These are phyloP conservation scores for Podocnemis expansa DNA, from an alignment of 2,113 vertebrate genomes.

Conservation along the genomic window DNA sequence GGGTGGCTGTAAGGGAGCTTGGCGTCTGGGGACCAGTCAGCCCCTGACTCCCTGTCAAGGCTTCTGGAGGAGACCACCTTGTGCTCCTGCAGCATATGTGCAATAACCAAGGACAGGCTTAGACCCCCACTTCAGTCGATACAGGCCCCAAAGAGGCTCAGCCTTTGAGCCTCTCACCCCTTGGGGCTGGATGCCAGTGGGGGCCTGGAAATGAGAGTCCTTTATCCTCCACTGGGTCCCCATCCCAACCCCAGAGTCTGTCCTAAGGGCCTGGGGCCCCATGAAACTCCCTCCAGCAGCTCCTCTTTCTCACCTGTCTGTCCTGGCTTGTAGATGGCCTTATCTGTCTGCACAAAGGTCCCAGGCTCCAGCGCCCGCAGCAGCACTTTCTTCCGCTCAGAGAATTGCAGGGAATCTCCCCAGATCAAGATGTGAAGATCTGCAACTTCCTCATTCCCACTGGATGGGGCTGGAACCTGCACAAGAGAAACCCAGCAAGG, in stretches of 20 bases:
- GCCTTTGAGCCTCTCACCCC: neutral
- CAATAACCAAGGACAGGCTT: neutral
- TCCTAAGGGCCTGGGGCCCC: neutral
- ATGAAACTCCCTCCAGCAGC: neutral
- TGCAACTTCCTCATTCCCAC: fast-evolving
- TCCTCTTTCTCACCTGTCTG: neutral
- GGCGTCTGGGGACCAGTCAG: too few relatives aligned
- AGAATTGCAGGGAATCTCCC: neutral
- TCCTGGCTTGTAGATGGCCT: neutral
- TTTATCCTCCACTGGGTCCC: fast-evolving
- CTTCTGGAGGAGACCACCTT: too few relatives aligned
- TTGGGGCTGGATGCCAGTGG: neutral
- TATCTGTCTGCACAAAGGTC: constrained; percentile 4
- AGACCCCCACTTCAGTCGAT: neutral
- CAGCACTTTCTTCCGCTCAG: fast-evolving
- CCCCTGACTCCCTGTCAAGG: too few relatives aligned
- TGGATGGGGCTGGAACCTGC: neutral
- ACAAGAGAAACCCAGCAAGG: neutral
- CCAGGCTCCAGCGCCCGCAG: neutral
- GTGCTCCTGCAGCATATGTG: too few relatives aligned
- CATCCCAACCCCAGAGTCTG: neutral
- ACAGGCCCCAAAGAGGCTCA: neutral
- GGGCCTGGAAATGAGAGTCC: neutral
- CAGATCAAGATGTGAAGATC: neutral
- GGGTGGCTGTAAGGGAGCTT: too few relatives aligned